These are phyloP conservation scores for Phalloptychus januarius DNA, from an alignment of 2,797 vertebrate genomes.

Conservation along the genomic window DNA sequence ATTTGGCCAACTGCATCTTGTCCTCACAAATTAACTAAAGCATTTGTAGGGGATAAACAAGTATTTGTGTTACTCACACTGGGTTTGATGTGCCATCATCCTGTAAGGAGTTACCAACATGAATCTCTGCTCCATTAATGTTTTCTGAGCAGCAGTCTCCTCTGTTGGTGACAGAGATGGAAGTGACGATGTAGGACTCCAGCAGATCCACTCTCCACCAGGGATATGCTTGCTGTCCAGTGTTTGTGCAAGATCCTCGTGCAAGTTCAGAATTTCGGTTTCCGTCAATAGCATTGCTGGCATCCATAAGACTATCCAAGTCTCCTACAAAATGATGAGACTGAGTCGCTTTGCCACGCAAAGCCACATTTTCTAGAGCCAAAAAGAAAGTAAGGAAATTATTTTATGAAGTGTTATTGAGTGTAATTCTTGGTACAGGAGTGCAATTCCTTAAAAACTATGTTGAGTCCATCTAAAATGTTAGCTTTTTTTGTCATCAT, in stretches of 20 bases:
- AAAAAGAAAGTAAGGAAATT: too few species aligned
- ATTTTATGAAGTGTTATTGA: not conserved
- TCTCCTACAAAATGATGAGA: not conserved
- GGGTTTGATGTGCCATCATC: slow-evolving; percentile 39
- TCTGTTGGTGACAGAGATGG: slow-evolving; percentile 61
- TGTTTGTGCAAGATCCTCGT: not conserved
- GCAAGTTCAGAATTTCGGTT: not conserved
- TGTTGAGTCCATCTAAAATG: too few species aligned
- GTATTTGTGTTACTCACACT: slow-evolving; percentile 33
- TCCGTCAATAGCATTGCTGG: not conserved
- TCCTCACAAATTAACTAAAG: too few species aligned
- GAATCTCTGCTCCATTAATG: slow-evolving; percentile 49
- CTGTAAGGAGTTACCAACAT: slow-evolving; percentile 42
- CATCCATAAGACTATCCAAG: not conserved
- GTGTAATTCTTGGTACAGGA: too few species aligned
- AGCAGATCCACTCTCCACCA: slow-evolving; percentile 62
- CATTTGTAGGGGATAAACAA: too few species aligned
- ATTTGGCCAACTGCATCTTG: too few species aligned
- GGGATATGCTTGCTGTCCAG: not conserved
- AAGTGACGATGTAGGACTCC: slow-evolving; percentile 50
- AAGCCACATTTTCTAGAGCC: not conserved
- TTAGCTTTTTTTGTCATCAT: too few species aligned
- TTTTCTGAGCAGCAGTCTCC: slow-evolving; percentile 22
- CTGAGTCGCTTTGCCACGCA: not conserved
- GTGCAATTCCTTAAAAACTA: too few species aligned